Percentiles rank a stretch among this genome's conserved stretches.
These are phyloP conservation scores for Cryptoprocta ferox DNA, from an alignment of 2,797 vertebrate species.

Conservation along the genomic window DNA sequence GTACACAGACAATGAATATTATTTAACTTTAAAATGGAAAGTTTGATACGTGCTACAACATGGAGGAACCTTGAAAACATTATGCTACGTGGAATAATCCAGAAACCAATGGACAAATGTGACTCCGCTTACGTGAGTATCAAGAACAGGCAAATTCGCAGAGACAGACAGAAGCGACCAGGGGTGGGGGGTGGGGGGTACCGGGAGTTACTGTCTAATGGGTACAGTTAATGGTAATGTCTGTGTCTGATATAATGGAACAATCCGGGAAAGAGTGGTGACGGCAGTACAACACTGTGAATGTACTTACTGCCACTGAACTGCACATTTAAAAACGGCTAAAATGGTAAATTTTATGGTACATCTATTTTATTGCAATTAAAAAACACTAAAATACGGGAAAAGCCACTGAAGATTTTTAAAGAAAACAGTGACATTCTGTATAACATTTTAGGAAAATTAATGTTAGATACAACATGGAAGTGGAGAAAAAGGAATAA, in stretches of 20 bases:
- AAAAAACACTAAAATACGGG: background rate
- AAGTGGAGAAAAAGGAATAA: background rate
- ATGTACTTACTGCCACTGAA: background rate
- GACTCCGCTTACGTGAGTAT: background rate
- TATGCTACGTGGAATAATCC: background rate
- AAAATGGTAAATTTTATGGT: background rate
- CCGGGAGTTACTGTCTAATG: background rate
- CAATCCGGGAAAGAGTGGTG: background rate
- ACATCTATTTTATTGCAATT: background rate
- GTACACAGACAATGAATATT: background rate
- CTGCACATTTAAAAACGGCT: background rate
- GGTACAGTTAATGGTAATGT: background rate
- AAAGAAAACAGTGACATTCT: background rate
- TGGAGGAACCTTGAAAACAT: background rate
- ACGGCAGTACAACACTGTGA: background rate
- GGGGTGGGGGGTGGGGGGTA: no score
- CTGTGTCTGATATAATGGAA: background rate
- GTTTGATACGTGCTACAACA: background rate
- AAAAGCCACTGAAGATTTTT: background rate
- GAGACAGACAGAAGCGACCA: background rate
- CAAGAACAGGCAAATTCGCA: background rate
- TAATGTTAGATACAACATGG: background rate
- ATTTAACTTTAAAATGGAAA: background rate
- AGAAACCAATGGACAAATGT: background rate
- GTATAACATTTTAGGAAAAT: background rate